A percentile compares a stretch with the other conserved stretches of the same genome.
Evolutionary conservation across 2,797 vertebrate genomes (phyloP).

Genomic region (Hydrolagus colliei): DNA sequence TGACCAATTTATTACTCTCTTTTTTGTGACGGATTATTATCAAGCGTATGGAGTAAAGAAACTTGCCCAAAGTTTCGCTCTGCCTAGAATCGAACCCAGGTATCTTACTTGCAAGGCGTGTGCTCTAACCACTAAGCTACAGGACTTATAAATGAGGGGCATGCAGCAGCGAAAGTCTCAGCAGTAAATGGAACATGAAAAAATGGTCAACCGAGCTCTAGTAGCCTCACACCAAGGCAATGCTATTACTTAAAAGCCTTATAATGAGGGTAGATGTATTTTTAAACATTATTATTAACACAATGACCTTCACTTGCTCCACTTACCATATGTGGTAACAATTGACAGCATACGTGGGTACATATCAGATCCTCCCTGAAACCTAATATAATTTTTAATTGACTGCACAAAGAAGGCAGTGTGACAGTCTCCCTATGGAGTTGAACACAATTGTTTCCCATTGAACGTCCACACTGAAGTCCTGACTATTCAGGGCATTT

Average conservation of each 20-base stretch:
- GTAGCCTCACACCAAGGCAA: not conserved
- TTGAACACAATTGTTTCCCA: not conserved
- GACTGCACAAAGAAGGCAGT: not conserved
- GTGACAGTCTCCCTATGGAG: not conserved
- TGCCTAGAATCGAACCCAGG: no score
- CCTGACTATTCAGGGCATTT: not conserved
- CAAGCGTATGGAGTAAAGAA: no score
- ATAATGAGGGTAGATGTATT: constrained; percentile 15
- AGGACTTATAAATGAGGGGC: no score
- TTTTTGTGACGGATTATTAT: no score
- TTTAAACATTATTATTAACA: not conserved
- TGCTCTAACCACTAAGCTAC: no score
- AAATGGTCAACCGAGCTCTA: not conserved
- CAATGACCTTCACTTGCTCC: constrained; percentile 14
- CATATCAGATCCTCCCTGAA: not conserved
- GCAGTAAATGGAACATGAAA: not conserved
- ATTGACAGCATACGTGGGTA: not conserved
- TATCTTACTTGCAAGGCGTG: no score
- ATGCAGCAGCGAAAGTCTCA: not conserved
- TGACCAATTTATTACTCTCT: no score
- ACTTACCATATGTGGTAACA: constrained; percentile 9
- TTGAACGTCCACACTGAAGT: constrained; percentile 13
- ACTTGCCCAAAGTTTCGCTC: no score
- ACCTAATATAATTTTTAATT: constrained; percentile 8
- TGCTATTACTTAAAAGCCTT: constrained; percentile 2